Evolutionary conservation across 2,113 vertebrate species (phyloP).

Genomic region (Pogonocichla stellata): DNA sequence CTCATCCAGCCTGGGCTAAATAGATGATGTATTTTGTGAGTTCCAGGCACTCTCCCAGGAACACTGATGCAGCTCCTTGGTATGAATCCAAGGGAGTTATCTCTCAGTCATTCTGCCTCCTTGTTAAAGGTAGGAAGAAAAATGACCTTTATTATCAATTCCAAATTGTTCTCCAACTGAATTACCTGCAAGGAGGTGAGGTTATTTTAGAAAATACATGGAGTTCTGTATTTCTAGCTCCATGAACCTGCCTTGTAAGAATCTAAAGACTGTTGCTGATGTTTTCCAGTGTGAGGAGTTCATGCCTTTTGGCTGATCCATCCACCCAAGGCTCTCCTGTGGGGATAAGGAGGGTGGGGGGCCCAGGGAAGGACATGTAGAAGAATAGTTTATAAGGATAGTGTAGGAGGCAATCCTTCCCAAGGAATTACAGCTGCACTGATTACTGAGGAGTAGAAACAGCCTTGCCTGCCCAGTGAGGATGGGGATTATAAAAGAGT

Average conservation of each 20-base stretch:
- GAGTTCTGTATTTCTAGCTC: background rate
- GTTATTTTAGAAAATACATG: background rate
- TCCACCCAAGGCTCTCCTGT: background rate
- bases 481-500: too few species aligned
- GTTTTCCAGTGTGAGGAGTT: background rate
- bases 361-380: background rate
- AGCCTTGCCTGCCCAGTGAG: too few species aligned
- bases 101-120: background rate
- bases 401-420: too few species aligned
- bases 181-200: background rate
- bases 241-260: background rate
- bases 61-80: background rate
- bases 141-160: slow-evolving; percentile 22
- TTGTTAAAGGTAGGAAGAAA: slow-evolving; percentile 2
- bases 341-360: fast-evolving
- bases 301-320: background rate
- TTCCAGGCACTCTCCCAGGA: background rate
- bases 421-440: too few species aligned
- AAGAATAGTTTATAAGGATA: too few species aligned
- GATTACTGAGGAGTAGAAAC: too few species aligned
- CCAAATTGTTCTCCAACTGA: slow-evolving; percentile 23
- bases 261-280: background rate
- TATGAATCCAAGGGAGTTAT: background rate
- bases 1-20: background rate
- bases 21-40: background rate